Evolutionary conservation across 1,140 invertebrate species (phyloP), one percentile per base, ranked within the genome.

Genomic region (Orius laevigatus): DNA sequence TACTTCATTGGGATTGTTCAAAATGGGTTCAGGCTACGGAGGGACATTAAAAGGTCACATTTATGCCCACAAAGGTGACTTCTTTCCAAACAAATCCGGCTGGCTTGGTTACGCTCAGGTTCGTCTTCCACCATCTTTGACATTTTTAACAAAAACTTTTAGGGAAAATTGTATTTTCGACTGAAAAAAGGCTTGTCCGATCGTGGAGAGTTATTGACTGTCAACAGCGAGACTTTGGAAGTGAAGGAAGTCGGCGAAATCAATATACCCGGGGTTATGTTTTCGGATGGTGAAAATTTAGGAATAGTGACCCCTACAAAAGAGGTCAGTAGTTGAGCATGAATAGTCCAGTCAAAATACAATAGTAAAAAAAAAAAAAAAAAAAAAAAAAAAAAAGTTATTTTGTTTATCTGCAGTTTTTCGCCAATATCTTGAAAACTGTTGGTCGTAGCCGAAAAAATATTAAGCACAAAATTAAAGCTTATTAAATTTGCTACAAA

Each of bases 1-100:
- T 59, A 81, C 75, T 56, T 74, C 77, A 1, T 79, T 74, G 58
- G 81, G 87, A 6, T 67, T 93, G 40, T 70, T 85, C 31, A 94
- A 95, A 70, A 78, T 97, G 56, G 91, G 91, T 5, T 88, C 88
- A 54, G 91, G 92, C 14, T 93, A 89, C 66, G 81, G 82, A 34
- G 85, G 82, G 54, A 91, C 90, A 9, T 74, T 90, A 51, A 84
- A 82, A 68, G 88, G 87, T 20, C 81, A 87, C 63, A 66, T 92
- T 33, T 90, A 91, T 62, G 64, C 75, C 51, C 75, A 79, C 57
- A 85, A 85, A 62, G 70, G 77, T 36, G 79, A 88, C 62, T 84
- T 87, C 63, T 84, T 84, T 64, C 15, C 71, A 48, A 80, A 84
- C 50, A 71, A 75, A 58, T 73, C 68, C 53, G 83, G 83, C 44